phyloP scores from a whole-genome alignment of 2,797 vertebrate genomes.

The Enteromius thamalakanensis region DNA sequence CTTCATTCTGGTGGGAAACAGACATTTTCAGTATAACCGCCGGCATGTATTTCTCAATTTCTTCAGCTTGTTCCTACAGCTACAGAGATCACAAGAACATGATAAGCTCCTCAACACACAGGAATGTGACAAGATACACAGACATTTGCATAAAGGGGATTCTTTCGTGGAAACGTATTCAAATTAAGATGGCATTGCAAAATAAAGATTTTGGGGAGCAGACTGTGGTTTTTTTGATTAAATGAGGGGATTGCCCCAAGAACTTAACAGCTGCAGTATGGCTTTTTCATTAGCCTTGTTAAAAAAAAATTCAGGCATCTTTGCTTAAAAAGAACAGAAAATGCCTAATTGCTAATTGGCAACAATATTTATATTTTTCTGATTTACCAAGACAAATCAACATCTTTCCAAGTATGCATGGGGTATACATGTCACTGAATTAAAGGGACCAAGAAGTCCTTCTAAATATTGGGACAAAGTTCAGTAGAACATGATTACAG shows the following conservation, averaged over 20 bases:
- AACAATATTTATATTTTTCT: not conserved
- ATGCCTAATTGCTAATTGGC: too few relatives aligned
- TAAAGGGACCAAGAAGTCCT: conserved; percentile 15
- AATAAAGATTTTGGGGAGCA: not conserved
- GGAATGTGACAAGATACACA: conserved; percentile 26
- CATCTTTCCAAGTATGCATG: not conserved
- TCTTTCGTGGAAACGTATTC: conserved; percentile 13
- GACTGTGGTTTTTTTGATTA: not conserved
- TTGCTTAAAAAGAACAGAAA: too few relatives aligned
- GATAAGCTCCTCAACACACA: conserved; percentile 1
- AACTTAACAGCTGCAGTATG: not conserved
- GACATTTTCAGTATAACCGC: not conserved
- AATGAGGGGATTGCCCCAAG: not conserved
- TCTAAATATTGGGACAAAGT: conserved; percentile 30
- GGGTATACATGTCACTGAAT: not conserved
- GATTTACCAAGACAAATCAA: not conserved
- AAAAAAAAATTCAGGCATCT: too few relatives aligned
- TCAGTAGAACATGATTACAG: conserved; percentile 26
- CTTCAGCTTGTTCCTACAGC: conserved; percentile 2
- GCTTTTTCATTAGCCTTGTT: not conserved
- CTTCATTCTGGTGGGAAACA: not conserved
- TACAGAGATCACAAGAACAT: not conserved
- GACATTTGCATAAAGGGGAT: not conserved
- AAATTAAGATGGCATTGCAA: conserved; percentile 17
- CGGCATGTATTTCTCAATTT: not conserved